Evolutionary conservation across 1,140 invertebrate species (phyloP), one percentile per base, ranked within the genome.

Genomic region (Drosophila nasuta): DNA sequence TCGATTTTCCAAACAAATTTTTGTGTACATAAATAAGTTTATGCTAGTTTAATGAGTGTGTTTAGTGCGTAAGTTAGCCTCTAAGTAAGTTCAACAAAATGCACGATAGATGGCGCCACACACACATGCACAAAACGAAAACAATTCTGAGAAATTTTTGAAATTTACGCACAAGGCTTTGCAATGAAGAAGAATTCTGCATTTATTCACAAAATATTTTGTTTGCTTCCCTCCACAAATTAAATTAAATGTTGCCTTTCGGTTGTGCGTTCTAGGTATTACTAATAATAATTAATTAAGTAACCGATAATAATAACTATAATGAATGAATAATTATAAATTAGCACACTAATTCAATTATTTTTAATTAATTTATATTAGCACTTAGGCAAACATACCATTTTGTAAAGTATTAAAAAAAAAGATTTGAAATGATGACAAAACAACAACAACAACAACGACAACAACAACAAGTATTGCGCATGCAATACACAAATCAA

Each of bases 341-440:
- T 75, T 81, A 70, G 72, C 52, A 20, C 1, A 59, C 46, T 62
- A 74, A 69, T 69, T 62, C 59, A 52, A 63, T 48, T 77, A 67
- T 77, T 77, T 83, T 75, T 88, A 88, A 88, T 81, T 88, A 88
- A 88, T 88, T 88, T 88, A 88, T 88, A 88, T 87, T 88, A 88
- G 83, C 52, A 63, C 59, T 45, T 88, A 88, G 77, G 68, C 46
- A 52, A 67, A 62, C 38, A 63, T 75, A 68, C 69, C 77, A 80
- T 80, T 83, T 89, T 88, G 85, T 88, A 88, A 89, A 88, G 83
- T 88, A 88, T 88, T 88, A 88, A 83, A 81, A 64, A 81, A 64
- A 13, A 65, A 13, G 25, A 65, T 33, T 38, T 41, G 8, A 51
- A 63, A 63, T 49, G 67, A 76, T 80, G 13, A 69, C 59, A 73